phyloP scores from a whole-genome alignment of 2,113 vertebrate genomes.

The Falcunculus frontatus region DNA sequence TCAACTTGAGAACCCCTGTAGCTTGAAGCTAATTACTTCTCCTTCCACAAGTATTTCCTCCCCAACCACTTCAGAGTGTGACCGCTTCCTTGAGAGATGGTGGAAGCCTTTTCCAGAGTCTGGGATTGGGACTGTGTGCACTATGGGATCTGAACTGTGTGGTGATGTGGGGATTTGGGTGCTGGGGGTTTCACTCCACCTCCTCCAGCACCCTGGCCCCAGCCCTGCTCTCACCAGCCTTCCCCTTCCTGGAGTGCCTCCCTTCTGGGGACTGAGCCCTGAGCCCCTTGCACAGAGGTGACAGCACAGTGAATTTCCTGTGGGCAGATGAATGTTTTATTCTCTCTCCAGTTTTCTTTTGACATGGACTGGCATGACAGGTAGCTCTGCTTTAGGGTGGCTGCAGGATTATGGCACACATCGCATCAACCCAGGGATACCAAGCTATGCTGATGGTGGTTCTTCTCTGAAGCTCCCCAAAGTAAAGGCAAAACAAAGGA shows the following conservation, averaged over 20 bases:
- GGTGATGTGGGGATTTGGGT: fast-evolving
- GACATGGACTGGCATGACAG: fast-evolving
- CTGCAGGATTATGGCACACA: neutral
- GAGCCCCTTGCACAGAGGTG: fast-evolving
- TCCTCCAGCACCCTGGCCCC: neutral
- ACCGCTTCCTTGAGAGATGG: fast-evolving
- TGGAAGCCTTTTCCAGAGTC: neutral
- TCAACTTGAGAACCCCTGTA: neutral
- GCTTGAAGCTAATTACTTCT: neutral
- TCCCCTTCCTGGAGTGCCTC: neutral
- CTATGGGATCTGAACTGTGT: neutral
- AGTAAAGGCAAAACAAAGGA: neutral
- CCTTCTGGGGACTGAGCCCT: neutral
- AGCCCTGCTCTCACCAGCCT: neutral
- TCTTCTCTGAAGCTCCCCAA: neutral
- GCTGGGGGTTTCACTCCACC: neutral
- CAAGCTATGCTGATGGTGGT: fast-evolving
- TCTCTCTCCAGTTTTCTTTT: neutral
- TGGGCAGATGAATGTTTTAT: neutral
- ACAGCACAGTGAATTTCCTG: neutral
- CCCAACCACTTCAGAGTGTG: neutral
- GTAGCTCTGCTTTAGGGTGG: neutral
- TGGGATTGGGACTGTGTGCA: neutral
- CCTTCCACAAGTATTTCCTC: neutral
- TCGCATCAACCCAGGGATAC: neutral